phyloP scores from a whole-genome alignment of 2,888 invertebrate species.

The Cyclophora albipunctata region DNA sequence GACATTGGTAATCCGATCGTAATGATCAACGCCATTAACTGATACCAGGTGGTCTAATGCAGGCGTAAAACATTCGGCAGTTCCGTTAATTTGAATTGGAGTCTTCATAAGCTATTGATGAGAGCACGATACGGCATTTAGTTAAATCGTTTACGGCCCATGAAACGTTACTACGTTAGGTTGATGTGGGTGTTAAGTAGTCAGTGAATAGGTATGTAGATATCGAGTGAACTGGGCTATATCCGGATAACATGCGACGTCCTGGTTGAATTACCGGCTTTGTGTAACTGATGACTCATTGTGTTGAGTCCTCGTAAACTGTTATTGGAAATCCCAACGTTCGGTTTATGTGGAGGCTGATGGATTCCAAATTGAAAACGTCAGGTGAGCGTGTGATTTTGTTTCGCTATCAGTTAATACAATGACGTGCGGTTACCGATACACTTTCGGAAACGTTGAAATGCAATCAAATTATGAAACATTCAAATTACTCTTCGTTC shows the following conservation, averaged over 20 bases:
- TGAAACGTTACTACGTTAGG: neutral
- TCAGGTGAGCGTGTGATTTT: constrained; percentile 12
- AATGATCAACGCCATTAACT: constrained; percentile 18
- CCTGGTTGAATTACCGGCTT: constrained; percentile 40
- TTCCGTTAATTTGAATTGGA: no score
- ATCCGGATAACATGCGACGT: constrained; percentile 37
- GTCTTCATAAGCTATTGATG: no score
- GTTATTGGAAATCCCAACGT: constrained; percentile 32
- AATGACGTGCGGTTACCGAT: neutral
- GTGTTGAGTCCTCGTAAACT: constrained; percentile 32
- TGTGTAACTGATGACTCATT: constrained; percentile 44
- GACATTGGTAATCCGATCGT: constrained; percentile 39
- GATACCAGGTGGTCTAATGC: neutral
- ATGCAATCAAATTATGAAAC: no score
- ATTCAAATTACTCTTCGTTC: no score
- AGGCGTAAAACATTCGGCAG: no score
- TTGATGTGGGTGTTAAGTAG: no score
- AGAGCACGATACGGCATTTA: no score
- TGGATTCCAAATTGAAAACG: constrained; percentile 18
- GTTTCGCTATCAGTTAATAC: constrained; percentile 8
- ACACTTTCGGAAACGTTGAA: no score
- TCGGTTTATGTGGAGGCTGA: constrained; percentile 16
- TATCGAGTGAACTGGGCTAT: constrained; percentile 23
- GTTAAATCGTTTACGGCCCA: neutral
- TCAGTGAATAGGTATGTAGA: constrained; percentile 16